phyloP scores from a whole-genome alignment of 2,888 invertebrate species.

The Xanthia icteritia region DNA sequence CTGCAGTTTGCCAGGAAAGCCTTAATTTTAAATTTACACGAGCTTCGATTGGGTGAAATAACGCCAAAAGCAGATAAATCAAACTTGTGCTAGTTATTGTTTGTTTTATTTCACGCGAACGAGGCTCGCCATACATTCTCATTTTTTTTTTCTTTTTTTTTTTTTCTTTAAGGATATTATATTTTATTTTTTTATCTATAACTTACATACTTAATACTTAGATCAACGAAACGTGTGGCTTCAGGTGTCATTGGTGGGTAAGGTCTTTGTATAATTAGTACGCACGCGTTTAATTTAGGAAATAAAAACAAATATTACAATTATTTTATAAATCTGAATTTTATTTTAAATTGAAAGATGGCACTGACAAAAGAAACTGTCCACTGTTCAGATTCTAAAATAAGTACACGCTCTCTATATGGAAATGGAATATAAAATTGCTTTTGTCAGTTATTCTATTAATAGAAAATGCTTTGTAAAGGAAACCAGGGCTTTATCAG shows the following conservation, averaged over 20 bases:
- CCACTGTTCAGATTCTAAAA: constrained; percentile 66
- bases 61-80: constrained; percentile 73
- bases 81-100: constrained; percentile 71
- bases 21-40: constrained; percentile 81
- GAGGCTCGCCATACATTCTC: constrained; percentile 82
- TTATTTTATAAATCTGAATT: constrained; percentile 69
- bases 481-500: constrained; percentile 61
- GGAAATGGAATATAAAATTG: constrained; percentile 66
- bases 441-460: constrained; percentile 74
- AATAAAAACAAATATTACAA: constrained; percentile 65
- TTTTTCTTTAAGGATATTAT: constrained; percentile 80
- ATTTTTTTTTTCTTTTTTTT: constrained; percentile 77
- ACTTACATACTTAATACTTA: constrained; percentile 90
- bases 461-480: constrained; percentile 69
- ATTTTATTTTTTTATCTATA: constrained; percentile 85
- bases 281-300: constrained; percentile 77
- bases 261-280: constrained; percentile 84
- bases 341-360: constrained; percentile 72
- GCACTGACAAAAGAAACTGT: constrained; percentile 78
- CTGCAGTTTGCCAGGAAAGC: constrained; percentile 85
- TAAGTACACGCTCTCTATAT: constrained; percentile 68
- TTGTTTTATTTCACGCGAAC: constrained; percentile 81
- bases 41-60: constrained; percentile 85
- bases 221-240: constrained; percentile 88
- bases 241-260: constrained; percentile 89